A percentile compares a stretch with the other conserved stretches of the same genome.
These are phyloP conservation scores for Semaprochilodus insignis DNA, from an alignment of 2,797 vertebrate species.

Conservation along the genomic window DNA sequence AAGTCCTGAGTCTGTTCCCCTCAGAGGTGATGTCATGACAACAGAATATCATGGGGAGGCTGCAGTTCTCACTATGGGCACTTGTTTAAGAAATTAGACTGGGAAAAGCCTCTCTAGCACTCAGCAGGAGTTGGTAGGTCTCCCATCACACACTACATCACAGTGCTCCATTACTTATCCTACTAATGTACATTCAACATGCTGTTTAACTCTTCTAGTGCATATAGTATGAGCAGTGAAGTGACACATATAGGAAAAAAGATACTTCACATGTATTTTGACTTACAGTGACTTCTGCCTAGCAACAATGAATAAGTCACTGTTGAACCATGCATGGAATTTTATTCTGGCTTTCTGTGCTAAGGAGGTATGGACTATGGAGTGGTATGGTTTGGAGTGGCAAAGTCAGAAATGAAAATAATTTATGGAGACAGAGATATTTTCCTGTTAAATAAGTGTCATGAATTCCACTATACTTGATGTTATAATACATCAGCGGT, in stretches of 20 bases:
- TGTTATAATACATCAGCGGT: too few relatives aligned
- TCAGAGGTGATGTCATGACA: constrained; percentile 34
- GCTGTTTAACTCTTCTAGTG: constrained; percentile 1
- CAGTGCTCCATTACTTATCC: not conserved
- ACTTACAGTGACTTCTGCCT: not conserved
- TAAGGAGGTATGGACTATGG: not conserved
- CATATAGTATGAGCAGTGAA: not conserved
- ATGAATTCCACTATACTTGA: too few relatives aligned
- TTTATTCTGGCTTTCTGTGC: not conserved
- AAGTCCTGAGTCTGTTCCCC: constrained; percentile 21
- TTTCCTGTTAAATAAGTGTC: too few relatives aligned
- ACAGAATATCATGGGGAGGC: constrained; percentile 19
- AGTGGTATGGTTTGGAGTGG: too few relatives aligned
- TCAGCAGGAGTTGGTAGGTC: constrained; percentile 18
- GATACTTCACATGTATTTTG: not conserved
- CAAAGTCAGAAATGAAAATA: too few relatives aligned
- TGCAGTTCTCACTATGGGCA: not conserved
- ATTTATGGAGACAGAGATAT: too few relatives aligned
- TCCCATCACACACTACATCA: not conserved
- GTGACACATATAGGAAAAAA: not conserved
- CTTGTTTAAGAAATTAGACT: constrained; percentile 13
- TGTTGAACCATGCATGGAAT: not conserved
- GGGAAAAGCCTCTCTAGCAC: constrained; percentile 20
- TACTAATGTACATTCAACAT: constrained; percentile 9
- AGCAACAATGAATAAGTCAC: not conserved